phyloP scores from a whole-genome alignment of 2,888 invertebrate species.

The Cataglyphis altisquamis region DNA sequence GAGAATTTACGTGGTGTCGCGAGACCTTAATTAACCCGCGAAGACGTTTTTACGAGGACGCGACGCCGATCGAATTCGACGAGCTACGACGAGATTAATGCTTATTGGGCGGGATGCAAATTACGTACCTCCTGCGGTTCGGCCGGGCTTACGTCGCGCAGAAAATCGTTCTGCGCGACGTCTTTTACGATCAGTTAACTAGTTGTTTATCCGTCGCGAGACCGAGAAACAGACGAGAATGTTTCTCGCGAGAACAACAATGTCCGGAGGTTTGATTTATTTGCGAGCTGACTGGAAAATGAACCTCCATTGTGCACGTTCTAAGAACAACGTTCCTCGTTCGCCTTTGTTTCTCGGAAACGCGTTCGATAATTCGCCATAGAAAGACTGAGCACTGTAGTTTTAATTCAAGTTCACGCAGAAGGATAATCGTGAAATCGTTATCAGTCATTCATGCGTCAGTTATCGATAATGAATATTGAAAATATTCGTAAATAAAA shows the following conservation, averaged over 20 bases:
- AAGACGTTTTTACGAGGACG: conserved; percentile 52
- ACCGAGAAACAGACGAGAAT: conserved; percentile 18
- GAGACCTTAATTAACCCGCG: conserved; percentile 54
- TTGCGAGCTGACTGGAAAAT: conserved; percentile 29
- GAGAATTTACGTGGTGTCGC: conserved; percentile 20
- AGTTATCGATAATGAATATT: neutral
- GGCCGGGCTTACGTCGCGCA: neutral
- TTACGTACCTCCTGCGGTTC: conserved; percentile 41
- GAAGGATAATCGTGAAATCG: neutral
- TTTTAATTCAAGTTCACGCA: neutral
- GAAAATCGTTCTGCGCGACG: conserved; percentile 56
- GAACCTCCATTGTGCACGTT: conserved; percentile 25
- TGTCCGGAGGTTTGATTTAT: conserved; percentile 41
- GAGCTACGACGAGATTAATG: conserved; percentile 46
- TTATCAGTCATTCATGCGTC: neutral
- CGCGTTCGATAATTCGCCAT: neutral
- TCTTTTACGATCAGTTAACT: conserved; percentile 69
- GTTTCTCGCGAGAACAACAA: conserved; percentile 16
- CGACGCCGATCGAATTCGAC: conserved; percentile 50
- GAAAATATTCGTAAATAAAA: neutral
- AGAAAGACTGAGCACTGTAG: neutral
- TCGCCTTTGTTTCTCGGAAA: conserved; percentile 13
- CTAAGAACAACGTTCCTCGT: conserved; percentile 4
- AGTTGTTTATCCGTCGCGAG: conserved; percentile 63
- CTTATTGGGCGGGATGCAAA: conserved; percentile 53